Evolutionary conservation across 2,888 invertebrate species (phyloP).

Genomic region (Pocota personata): DNA sequence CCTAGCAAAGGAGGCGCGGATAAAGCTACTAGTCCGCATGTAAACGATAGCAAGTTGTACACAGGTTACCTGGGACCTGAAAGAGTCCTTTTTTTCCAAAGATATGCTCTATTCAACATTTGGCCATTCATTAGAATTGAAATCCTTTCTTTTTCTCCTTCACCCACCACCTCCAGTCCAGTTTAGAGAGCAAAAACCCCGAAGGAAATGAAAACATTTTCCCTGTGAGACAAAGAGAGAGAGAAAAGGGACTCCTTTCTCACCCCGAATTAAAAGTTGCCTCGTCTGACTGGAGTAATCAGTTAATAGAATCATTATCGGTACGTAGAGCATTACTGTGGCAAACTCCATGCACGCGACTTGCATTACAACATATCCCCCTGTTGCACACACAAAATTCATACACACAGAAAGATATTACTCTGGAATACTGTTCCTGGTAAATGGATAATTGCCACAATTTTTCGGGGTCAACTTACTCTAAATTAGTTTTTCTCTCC

Average conservation of each 20-base stretch:
- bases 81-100: slow-evolving; percentile 50
- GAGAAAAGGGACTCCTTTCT: neutral
- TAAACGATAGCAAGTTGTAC: slow-evolving; percentile 44
- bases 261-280: slow-evolving; percentile 57
- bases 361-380: slow-evolving; percentile 51
- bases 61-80: slow-evolving; percentile 44
- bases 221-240: neutral
- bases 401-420: neutral
- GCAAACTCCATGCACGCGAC: slow-evolving; percentile 70
- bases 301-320: slow-evolving; percentile 74
- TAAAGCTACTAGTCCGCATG: slow-evolving; percentile 33
- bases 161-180: neutral
- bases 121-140: slow-evolving; percentile 67
- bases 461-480: slow-evolving; percentile 77
- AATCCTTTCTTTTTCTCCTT: slow-evolving; percentile 11
- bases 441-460: slow-evolving; percentile 65
- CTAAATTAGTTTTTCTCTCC: slow-evolving; percentile 77
- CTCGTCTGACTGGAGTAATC: slow-evolving; percentile 67
- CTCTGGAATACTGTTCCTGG: slow-evolving; percentile 19
- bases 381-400: slow-evolving; percentile 39
- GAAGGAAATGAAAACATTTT: slow-evolving; percentile 49
- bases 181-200: slow-evolving; percentile 29
- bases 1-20: neutral
- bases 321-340: slow-evolving; percentile 53
- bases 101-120: slow-evolving; percentile 53